Conservation (phyloP, 2,113 vertebrate genomes). For the Triplophysa dalaica region DNA sequence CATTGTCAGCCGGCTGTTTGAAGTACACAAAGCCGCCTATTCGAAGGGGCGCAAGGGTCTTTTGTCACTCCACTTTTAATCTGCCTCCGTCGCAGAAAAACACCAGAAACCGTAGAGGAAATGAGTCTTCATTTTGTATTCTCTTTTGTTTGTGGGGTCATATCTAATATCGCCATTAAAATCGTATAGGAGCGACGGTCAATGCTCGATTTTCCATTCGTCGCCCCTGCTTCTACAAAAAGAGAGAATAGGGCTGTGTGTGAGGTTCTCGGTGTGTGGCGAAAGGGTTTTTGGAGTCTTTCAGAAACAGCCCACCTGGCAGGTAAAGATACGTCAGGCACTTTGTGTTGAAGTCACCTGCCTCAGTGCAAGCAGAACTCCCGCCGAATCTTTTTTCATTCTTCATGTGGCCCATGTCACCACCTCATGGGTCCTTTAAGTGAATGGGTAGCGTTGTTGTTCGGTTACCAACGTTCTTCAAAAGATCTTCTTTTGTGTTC, state of each 20-base stretch:
- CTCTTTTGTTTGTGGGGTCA: constrained; percentile 52
- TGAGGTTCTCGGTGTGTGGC: neutral
- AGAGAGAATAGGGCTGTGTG: constrained; percentile 36
- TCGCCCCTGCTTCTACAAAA: neutral
- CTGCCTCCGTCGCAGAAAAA: constrained; percentile 38
- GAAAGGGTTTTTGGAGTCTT: neutral
- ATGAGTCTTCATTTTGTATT: constrained; percentile 46
- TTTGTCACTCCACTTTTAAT: constrained; percentile 48
- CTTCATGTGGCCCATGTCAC: neutral
- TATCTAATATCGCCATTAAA: constrained; percentile 53
- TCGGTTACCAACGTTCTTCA: too few species aligned
- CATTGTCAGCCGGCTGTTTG: constrained; percentile 13
- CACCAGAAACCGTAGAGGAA: constrained; percentile 49
- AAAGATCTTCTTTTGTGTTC: too few species aligned
- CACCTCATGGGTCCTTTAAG: neutral
- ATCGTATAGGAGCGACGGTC: constrained; percentile 18
- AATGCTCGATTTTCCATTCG: constrained; percentile 13
- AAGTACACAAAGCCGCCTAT: constrained; percentile 7
- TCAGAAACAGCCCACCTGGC: neutral
- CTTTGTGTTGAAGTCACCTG: constrained; percentile 31
- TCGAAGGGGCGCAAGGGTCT: constrained; percentile 23
- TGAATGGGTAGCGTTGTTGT: too few species aligned
- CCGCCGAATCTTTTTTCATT: neutral
- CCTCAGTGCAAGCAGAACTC: neutral
- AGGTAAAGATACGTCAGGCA: constrained; percentile 21